Conservation (phyloP, 2,888 invertebrate species). For the Tromatobia lineatoria region DNA sequence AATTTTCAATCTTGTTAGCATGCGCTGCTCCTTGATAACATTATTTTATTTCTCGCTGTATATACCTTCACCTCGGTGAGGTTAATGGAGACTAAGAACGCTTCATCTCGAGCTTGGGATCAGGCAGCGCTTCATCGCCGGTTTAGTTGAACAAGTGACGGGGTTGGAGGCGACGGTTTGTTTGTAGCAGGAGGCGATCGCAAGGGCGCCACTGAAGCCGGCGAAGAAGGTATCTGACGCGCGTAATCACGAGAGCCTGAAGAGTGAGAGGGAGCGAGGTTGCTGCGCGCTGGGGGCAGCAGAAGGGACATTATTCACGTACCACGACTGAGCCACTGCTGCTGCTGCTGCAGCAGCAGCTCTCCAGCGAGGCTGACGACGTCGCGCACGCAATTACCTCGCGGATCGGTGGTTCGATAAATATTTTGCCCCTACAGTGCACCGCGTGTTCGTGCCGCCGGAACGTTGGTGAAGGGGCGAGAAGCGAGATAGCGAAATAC, state of each 20-base stretch:
- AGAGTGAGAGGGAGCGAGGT: conserved; percentile 23
- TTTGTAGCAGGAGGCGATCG: conserved; percentile 18
- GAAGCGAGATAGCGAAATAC: conserved; percentile 31
- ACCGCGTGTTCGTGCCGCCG: conserved; percentile 48
- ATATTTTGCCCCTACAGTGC: conserved; percentile 73
- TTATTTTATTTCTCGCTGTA: no score
- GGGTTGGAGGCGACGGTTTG: conserved; percentile 34
- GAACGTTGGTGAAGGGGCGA: conserved; percentile 38
- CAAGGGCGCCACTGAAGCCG: conserved; percentile 26
- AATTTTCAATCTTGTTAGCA: no score
- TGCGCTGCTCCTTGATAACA: no score
- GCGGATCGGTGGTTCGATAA: conserved; percentile 76
- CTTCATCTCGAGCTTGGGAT: conserved; percentile 39
- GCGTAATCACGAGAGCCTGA: conserved; percentile 68
- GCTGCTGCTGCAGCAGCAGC: conserved; percentile 35
- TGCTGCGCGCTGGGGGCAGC: conserved; percentile 34
- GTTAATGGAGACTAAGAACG: conserved; percentile 36
- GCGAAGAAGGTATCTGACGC: conserved; percentile 71
- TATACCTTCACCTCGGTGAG: not conserved
- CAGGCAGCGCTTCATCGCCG: conserved; percentile 27
- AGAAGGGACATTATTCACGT: conserved; percentile 60
- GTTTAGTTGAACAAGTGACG: conserved; percentile 49
- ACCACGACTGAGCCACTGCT: conserved; percentile 65
- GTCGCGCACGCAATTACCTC: conserved; percentile 79
- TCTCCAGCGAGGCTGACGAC: conserved; percentile 72